Percentiles rank a stretch among this genome's conserved stretches.
These are phyloP conservation scores for Hydraecia micacea DNA, from an alignment of 2,888 invertebrate genomes.

Conservation along the genomic window DNA sequence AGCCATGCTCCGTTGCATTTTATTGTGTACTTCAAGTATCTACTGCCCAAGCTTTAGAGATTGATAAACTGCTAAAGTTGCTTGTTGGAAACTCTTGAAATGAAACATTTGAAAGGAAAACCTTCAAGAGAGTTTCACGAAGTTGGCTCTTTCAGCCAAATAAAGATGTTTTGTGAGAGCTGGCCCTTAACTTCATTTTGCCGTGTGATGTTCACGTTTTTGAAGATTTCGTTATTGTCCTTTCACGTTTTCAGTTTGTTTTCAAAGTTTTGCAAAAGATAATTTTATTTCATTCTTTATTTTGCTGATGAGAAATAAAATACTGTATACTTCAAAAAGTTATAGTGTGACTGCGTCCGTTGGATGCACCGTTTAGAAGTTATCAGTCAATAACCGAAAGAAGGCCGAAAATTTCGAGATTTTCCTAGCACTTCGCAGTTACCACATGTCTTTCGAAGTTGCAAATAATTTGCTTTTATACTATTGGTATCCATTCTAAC, in stretches of 20 bases:
- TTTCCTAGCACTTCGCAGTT: not conserved
- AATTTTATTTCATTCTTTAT: not conserved
- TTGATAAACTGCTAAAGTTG: conserved; percentile 75
- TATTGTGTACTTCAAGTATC: conserved; percentile 37
- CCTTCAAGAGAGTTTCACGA: conserved; percentile 54
- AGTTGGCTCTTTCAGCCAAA: conserved; percentile 73
- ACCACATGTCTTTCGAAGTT: not conserved
- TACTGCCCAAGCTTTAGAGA: conserved; percentile 68
- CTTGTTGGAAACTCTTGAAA: conserved; percentile 69
- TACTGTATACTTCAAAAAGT: not conserved
- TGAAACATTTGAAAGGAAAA: conserved; percentile 74
- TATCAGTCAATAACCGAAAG: not conserved
- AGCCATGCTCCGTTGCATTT: conserved; percentile 50
- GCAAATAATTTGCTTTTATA: too few relatives aligned
- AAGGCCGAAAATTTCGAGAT: not conserved
- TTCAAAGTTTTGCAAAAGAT: conserved; percentile 48
- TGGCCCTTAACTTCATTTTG: conserved; percentile 67
- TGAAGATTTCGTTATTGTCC: conserved; percentile 65
- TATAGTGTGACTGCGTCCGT: not conserved
- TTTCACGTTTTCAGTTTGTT: conserved; percentile 63
- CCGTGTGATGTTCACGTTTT: conserved; percentile 58
- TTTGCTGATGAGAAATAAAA: not conserved
- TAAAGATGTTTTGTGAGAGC: conserved; percentile 73
- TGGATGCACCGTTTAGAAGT: not conserved
- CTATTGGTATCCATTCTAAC: too few relatives aligned